These are phyloP conservation scores for Heliconius ismenius DNA, from an alignment of 2,888 invertebrate species.

Conservation along the genomic window DNA sequence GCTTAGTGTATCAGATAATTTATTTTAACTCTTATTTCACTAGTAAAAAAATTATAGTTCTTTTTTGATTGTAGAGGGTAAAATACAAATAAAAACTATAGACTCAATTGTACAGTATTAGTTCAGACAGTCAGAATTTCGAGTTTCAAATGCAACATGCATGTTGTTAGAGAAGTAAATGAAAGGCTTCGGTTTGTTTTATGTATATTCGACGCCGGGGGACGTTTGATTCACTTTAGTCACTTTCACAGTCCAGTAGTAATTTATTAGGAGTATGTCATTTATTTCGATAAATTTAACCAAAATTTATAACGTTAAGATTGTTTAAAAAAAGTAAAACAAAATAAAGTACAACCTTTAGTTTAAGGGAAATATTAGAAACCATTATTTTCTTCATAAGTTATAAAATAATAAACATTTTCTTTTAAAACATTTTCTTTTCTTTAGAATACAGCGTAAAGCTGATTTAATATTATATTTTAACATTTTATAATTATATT, in stretches of 20 bases:
- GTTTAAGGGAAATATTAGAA: not conserved
- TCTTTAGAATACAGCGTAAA: no score
- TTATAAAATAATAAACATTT: no score
- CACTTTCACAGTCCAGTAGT: not conserved
- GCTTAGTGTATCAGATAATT: not conserved
- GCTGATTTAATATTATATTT: no score
- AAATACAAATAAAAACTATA: conserved; percentile 1
- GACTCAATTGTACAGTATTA: conserved; percentile 3
- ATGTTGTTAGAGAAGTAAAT: conserved; percentile 42
- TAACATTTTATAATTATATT: no score
- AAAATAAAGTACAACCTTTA: not conserved
- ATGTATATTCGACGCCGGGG: conserved; percentile 40
- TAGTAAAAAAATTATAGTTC: not conserved
- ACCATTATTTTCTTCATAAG: no score
- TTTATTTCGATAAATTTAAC: not conserved
- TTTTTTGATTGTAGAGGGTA: not conserved
- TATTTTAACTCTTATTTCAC: not conserved
- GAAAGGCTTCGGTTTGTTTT: conserved; percentile 45
- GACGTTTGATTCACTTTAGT: not conserved
- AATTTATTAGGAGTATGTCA: not conserved
- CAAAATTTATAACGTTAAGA: not conserved
- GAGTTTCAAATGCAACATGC: conserved; percentile 17
- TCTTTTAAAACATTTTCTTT: no score
- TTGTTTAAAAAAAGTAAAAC: not conserved
- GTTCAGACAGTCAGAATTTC: not conserved